Evolutionary conservation across 1,140 invertebrate genomes (phyloP).

Genomic region (Drosophila subpulchrella): DNA sequence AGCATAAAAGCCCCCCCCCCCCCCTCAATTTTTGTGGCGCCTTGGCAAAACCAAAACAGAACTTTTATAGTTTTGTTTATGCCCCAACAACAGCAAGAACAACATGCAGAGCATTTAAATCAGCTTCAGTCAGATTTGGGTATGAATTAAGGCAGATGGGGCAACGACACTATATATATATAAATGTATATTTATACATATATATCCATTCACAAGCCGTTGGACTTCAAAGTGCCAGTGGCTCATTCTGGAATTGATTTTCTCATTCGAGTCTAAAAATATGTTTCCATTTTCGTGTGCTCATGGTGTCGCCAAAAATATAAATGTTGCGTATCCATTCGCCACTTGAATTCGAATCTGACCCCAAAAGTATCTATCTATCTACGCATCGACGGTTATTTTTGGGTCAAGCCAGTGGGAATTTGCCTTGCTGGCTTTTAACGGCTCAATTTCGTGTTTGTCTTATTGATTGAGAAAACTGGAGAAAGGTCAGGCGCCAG

Average conservation of each 20-base stretch:
- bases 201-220: constrained; percentile 48
- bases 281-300: constrained; percentile 30
- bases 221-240: constrained; percentile 62
- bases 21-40: constrained; percentile 61
- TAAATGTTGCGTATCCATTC: constrained; percentile 30
- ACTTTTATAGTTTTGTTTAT: constrained; percentile 79
- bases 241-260: constrained; percentile 68
- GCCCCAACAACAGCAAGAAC: constrained; percentile 58
- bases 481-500: constrained; percentile 42
- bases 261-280: constrained; percentile 61
- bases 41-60: constrained; percentile 46
- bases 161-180: constrained; percentile 4
- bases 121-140: constrained; percentile 29
- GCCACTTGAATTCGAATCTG: constrained; percentile 24
- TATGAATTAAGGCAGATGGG: constrained; percentile 38
- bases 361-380: constrained; percentile 45
- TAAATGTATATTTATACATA: neutral
- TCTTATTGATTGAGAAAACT: constrained; percentile 38
- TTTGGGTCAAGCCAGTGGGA: constrained; percentile 35
- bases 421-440: constrained; percentile 29
- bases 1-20: neutral
- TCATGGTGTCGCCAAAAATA: constrained; percentile 72
- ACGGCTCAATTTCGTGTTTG: constrained; percentile 23
- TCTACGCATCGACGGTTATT: constrained; percentile 28
- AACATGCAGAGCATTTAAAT: constrained; percentile 44